phyloP scores from a whole-genome alignment of 2,888 invertebrate genomes.

The Perizoma flavofasciatum region DNA sequence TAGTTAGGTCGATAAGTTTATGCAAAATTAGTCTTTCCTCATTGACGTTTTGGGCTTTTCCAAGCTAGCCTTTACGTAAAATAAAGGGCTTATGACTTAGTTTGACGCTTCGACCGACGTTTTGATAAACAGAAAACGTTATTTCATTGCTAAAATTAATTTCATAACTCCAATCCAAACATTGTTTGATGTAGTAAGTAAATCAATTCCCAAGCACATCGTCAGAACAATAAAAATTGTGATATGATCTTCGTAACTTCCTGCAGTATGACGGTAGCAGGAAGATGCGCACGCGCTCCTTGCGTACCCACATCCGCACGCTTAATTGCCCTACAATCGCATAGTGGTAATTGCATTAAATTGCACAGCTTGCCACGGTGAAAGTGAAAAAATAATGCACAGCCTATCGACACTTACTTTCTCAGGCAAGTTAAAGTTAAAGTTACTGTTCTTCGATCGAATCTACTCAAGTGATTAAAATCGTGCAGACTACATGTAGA shows the following conservation, averaged over 20 bases:
- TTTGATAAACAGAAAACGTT: too few species aligned
- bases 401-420: constrained; percentile 21
- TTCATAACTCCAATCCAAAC: too few species aligned
- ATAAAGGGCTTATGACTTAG: too few species aligned
- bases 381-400: constrained; percentile 50
- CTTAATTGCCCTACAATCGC: constrained; percentile 62
- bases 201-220: background rate
- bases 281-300: constrained; percentile 46
- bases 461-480: background rate
- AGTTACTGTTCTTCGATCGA: constrained; percentile 7
- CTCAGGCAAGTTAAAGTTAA: background rate
- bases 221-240: constrained; percentile 20
- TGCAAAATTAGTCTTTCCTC: too few species aligned
- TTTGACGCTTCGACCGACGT: too few species aligned
- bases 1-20: too few species aligned
- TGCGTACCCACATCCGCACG: constrained; percentile 54
- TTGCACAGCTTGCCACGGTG: constrained; percentile 51
- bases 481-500: background rate
- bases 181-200: too few species aligned
- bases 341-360: constrained; percentile 55
- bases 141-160: too few species aligned
- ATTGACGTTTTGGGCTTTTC: too few species aligned
- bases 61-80: too few species aligned
- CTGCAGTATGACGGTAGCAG: constrained; percentile 40
- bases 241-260: constrained; percentile 37